Conservation (phyloP, 2,888 invertebrate species). For the Hemithea aestivaria region DNA sequence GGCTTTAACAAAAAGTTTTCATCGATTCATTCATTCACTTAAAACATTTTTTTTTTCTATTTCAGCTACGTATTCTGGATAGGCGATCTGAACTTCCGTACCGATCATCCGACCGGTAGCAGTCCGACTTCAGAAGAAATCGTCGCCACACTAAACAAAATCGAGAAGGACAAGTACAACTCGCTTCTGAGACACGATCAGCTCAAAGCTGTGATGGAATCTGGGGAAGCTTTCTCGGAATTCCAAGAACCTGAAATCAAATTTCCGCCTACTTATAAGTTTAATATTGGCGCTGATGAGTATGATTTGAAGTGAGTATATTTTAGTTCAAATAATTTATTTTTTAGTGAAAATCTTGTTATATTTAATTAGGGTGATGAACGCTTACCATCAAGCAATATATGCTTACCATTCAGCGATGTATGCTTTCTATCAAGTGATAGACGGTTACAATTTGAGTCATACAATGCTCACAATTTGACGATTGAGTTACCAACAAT, state of each 20-base stretch:
- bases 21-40: too few species aligned
- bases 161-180: conserved; percentile 83
- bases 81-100: conserved; percentile 93
- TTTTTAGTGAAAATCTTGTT: too few species aligned
- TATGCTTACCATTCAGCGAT: too few species aligned
- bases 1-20: too few species aligned
- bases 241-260: conserved; percentile 85
- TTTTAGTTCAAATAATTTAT: too few species aligned
- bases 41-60: too few species aligned
- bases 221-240: conserved; percentile 90
- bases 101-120: conserved; percentile 81
- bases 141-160: conserved; percentile 78
- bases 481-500: too few species aligned
- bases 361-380: too few species aligned
- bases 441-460: too few species aligned
- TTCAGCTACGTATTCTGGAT: conserved; percentile 93
- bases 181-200: conserved; percentile 88
- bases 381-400: too few species aligned
- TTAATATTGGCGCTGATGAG: conserved; percentile 84
- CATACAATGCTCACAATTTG: too few species aligned
- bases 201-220: conserved; percentile 83
- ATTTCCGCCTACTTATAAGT: conserved; percentile 95
- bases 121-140: conserved; percentile 84
- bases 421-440: too few species aligned
- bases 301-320: conserved; percentile 88